Evolutionary conservation across 1,140 invertebrate genomes (phyloP).

Genomic region (Bombus pyrosoma): DNA sequence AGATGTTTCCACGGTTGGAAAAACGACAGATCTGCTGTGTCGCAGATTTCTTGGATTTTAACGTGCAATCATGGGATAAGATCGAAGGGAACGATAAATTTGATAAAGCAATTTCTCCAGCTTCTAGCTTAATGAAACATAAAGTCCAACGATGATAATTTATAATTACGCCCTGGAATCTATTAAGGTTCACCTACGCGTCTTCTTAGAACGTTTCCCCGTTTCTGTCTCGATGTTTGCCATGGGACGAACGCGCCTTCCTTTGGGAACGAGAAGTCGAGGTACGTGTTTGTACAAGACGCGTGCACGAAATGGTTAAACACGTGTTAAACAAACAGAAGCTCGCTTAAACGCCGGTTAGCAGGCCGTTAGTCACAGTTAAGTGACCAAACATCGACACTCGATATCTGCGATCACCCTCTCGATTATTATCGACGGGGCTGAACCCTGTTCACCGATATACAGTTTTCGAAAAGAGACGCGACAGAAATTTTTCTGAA

Average conservation of each 20-base stretch:
- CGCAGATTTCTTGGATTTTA: no score
- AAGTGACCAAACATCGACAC: slow-evolving; percentile 62
- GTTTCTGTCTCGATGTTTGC: not conserved
- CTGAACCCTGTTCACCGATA: not conserved
- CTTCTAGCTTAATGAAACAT: not conserved
- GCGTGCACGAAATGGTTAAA: slow-evolving; percentile 65
- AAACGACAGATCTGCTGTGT: not conserved
- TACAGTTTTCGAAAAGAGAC: not conserved
- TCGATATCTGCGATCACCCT: slow-evolving; percentile 46
- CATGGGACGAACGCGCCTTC: slow-evolving; percentile 4
- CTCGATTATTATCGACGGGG: slow-evolving; percentile 45
- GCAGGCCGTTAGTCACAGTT: slow-evolving; percentile 57
- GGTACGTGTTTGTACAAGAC: slow-evolving; percentile 55
- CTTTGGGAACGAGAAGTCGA: slow-evolving; percentile 57
- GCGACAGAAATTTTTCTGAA: not conserved
- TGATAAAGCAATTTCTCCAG: not conserved
- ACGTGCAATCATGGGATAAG: no score
- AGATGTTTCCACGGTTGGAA: not conserved
- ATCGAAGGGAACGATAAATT: no score
- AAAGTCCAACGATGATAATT: not conserved
- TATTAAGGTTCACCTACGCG: no score
- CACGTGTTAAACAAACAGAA: slow-evolving; percentile 62
- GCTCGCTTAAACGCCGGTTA: slow-evolving; percentile 62
- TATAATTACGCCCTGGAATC: not conserved
- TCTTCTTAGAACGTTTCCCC: slow-evolving; percentile 2